Percentiles rank a stretch among this genome's conserved stretches.
phyloP scores from a whole-genome alignment of 1,140 invertebrate species.

The Lutraria rhynchaena region DNA sequence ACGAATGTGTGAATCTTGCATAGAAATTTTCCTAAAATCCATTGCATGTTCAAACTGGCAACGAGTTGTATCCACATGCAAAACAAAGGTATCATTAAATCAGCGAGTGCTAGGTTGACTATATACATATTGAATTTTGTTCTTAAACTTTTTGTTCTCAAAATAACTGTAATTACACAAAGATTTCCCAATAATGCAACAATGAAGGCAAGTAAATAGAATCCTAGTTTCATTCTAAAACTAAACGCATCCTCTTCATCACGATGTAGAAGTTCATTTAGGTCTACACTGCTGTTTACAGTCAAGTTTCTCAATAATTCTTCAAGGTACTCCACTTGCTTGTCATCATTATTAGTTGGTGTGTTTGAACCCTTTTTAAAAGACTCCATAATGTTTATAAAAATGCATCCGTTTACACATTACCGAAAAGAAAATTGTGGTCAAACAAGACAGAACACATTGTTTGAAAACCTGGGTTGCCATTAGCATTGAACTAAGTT shows the following conservation, averaged over 20 bases:
- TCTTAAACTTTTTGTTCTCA: conserved; percentile 67
- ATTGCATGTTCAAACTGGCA: conserved; percentile 67
- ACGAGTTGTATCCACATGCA: conserved; percentile 84
- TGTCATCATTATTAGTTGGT: neutral
- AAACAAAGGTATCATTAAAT: conserved; percentile 87
- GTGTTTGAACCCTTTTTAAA: neutral
- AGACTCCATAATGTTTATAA: too few species aligned
- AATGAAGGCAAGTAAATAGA: conserved; percentile 70
- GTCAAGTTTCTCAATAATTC: neutral
- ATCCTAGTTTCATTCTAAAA: conserved; percentile 68
- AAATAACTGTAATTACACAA: conserved; percentile 69
- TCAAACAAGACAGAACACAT: too few species aligned
- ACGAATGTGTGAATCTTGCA: conserved; percentile 83
- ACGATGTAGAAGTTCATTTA: conserved; percentile 5
- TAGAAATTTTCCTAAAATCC: conserved; percentile 81
- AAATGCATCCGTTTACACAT: neutral
- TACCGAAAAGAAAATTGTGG: too few species aligned
- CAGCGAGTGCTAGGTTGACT: conserved; percentile 95
- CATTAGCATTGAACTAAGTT: too few species aligned
- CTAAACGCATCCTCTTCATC: conserved; percentile 55
- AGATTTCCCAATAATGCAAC: conserved; percentile 71
- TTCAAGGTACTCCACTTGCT: neutral
- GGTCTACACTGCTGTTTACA: conserved; percentile 7
- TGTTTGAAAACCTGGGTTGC: too few species aligned
- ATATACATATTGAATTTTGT: conserved; percentile 91